Conservation (phyloP, 2,888 invertebrate species). For the Acrobasis repandana region DNA sequence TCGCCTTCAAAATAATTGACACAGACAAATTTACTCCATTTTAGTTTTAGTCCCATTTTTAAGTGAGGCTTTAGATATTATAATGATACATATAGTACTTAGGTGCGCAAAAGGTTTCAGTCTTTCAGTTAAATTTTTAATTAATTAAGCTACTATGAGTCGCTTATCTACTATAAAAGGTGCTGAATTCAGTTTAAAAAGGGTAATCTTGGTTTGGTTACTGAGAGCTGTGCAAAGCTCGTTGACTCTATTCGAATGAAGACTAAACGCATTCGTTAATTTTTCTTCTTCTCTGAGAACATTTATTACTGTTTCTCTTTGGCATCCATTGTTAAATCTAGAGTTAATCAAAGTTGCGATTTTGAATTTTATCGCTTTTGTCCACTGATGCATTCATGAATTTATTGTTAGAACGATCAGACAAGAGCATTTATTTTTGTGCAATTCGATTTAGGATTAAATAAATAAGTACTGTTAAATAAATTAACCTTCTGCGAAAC, state of each 20-base stretch:
- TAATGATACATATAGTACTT: too few species aligned
- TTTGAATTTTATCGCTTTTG: background rate
- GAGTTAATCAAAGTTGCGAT: constrained; percentile 11
- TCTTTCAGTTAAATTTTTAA: background rate
- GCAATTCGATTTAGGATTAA: too few species aligned
- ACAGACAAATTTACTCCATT: too few species aligned
- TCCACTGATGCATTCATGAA: background rate
- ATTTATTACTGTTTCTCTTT: constrained; percentile 18
- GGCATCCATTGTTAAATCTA: constrained; percentile 14
- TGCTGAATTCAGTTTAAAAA: constrained; percentile 41
- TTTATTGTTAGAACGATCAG: background rate
- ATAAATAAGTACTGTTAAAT: too few species aligned
- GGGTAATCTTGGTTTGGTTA: constrained; percentile 48
- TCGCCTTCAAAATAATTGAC: too few species aligned
- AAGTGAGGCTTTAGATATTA: too few species aligned
- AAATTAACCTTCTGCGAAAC: too few species aligned
- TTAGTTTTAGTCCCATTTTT: too few species aligned
- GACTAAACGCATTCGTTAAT: constrained; percentile 28
- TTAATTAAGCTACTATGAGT: constrained; percentile 47
- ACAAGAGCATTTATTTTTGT: too few species aligned
- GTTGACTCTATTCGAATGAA: constrained; percentile 32
- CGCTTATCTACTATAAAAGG: constrained; percentile 29
- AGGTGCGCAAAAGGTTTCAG: too few species aligned
- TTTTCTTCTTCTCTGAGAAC: constrained; percentile 21
- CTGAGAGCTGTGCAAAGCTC: constrained; percentile 50